Evolutionary conservation across 1,140 invertebrate genomes (phyloP), one percentile per base, ranked within the genome.

Genomic region (Steinernema khuongi): DNA sequence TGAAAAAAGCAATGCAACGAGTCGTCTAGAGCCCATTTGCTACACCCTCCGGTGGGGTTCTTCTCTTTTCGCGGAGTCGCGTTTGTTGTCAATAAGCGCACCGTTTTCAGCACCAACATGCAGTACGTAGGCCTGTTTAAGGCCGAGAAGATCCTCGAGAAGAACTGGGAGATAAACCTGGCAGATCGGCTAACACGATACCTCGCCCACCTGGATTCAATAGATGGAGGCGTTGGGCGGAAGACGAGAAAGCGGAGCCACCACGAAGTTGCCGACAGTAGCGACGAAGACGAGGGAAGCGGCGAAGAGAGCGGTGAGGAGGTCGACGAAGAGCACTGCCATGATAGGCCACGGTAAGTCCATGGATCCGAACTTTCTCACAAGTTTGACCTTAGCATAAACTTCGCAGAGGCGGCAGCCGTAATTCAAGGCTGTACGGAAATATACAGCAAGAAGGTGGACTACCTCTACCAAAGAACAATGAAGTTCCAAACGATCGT

Each of bases 381-480:
- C n/a, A n/a, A n/a, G n/a, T n/a, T n/a, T n/a, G n/a, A n/a, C 30
- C 19, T 60, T 4, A 69, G 68, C 14, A 33, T 69, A 7, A 69
- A 69, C 26, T 69, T 69, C 19, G 68, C 68, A 11, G 68, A 69
- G 30, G 68, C 68, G 19, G 68, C 68, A 28, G 68, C 41, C 68
- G 41, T 69, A 4, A 60, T 69, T 60, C 68, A 69, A 60, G 68
- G 68, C 14, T 32, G 68, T 22, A 28, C 68, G 14, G 41, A 69
- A 32, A 60, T 69, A 17, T 69, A 69, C 68, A 22, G 68, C 4
- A 69, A 60, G 28, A 69, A 69, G 68, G 68, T 69, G 11, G 68
- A 69, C 26, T 60, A 33, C 26, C 14, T 69, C 2, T 69, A 69
- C 26, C 31, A 69, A 19, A 33, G 31, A n/a, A 60, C 68, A 60